Evolutionary conservation across 2,113 vertebrate species (phyloP).

Genomic region (Speoplatyrhinus poulsoni): DNA sequence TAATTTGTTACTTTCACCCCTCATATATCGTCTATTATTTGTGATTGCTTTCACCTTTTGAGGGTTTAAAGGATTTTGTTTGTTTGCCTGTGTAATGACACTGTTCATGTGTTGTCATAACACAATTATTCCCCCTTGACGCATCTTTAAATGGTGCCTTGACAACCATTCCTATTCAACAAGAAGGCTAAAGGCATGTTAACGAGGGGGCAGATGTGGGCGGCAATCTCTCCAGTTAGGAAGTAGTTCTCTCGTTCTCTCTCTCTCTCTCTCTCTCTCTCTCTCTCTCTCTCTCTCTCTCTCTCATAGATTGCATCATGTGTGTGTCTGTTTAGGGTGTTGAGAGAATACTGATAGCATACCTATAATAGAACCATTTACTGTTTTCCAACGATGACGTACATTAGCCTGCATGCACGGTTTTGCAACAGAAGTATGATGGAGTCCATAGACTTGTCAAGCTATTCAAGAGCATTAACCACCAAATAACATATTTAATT

Average conservation of each 20-base stretch:
- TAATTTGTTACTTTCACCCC: too few relatives aligned
- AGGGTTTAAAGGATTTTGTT: conserved; percentile 1
- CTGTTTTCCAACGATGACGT: too few relatives aligned
- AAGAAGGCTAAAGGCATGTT: conserved; percentile 9
- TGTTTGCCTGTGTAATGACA: not conserved
- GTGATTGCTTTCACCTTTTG: not conserved
- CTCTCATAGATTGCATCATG: too few relatives aligned
- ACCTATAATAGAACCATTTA: not conserved
- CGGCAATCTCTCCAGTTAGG: conserved; percentile 14
- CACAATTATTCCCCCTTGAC: not conserved
- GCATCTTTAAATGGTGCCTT: conserved; percentile 14
- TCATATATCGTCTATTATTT: too few relatives aligned
- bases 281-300: too few relatives aligned
- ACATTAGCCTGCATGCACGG: too few relatives aligned
- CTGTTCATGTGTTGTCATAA: conserved; percentile 18
- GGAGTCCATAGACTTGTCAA: too few relatives aligned
- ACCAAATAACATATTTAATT: too few relatives aligned
- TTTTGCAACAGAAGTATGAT: too few relatives aligned
- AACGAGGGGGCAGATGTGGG: conserved; percentile 11
- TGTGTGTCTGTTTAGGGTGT: conserved; percentile 13
- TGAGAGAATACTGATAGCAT: not conserved
- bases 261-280: too few relatives aligned
- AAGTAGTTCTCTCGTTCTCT: not conserved
- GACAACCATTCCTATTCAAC: conserved; percentile 30
- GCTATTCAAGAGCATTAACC: too few relatives aligned